These are phyloP conservation scores for Linnaemya vulpina DNA, from an alignment of 2,888 invertebrate genomes.

Conservation along the genomic window DNA sequence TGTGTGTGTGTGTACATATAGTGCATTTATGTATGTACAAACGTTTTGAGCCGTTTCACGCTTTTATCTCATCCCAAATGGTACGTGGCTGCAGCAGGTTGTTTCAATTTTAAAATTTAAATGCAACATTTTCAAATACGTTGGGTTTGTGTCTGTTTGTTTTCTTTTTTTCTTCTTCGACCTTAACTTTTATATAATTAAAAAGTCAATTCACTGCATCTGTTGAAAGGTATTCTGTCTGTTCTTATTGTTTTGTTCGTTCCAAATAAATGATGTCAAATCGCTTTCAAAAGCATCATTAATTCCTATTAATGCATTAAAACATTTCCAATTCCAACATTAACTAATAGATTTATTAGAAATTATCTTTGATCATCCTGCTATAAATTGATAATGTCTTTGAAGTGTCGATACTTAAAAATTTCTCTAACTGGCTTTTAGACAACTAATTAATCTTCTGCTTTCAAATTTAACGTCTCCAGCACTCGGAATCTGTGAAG, in stretches of 20 bases:
- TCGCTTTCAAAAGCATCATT: conserved; percentile 52
- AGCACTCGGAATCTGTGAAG: not conserved
- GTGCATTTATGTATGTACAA: no score
- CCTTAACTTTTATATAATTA: conserved; percentile 18
- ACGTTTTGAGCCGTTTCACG: conserved; percentile 65
- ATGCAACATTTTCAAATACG: conserved; percentile 17
- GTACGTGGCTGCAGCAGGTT: conserved; percentile 69
- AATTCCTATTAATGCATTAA: conserved; percentile 62
- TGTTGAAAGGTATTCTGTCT: conserved; percentile 23
- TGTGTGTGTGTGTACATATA: no score
- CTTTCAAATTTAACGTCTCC: conserved; percentile 39
- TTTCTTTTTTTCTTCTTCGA: conserved; percentile 11
- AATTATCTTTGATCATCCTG: conserved; percentile 55
- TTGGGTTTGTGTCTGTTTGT: conserved; percentile 9
- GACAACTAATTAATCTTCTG: conserved; percentile 79
- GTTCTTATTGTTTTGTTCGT: conserved; percentile 23
- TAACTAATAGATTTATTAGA: conserved; percentile 66
- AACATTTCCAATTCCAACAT: conserved; percentile 54
- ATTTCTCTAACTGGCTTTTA: conserved; percentile 74
- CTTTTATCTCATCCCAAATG: conserved; percentile 66
- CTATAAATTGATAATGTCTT: conserved; percentile 52
- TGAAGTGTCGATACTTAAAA: conserved; percentile 20
- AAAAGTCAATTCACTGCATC: conserved; percentile 50
- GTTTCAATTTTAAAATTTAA: conserved; percentile 44
- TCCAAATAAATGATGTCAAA: conserved; percentile 24